A percentile compares a stretch with the other conserved stretches of the same genome.
phyloP scores from a whole-genome alignment of 2,797 vertebrate species.

The Muscicapa striata region DNA sequence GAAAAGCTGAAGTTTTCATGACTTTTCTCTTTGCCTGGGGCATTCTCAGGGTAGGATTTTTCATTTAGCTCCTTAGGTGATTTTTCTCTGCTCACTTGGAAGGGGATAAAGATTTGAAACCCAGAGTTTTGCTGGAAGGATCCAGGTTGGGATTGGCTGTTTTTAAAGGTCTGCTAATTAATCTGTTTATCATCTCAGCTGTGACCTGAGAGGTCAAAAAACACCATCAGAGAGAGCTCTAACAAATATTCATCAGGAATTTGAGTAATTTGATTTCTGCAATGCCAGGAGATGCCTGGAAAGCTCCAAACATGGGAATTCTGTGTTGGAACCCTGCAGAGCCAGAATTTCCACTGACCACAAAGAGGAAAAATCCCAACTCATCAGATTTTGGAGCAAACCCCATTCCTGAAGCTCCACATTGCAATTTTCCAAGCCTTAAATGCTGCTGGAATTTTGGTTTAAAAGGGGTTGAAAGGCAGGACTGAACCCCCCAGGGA shows the following conservation, averaged over 20 bases:
- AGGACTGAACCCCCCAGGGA: not conserved
- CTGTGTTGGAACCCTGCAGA: not conserved
- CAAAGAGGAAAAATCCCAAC: not conserved
- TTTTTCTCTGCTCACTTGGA: not conserved
- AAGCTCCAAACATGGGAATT: not conserved
- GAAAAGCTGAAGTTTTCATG: not conserved
- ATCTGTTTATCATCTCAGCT: not conserved
- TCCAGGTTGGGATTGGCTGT: not conserved
- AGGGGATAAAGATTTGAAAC: not conserved
- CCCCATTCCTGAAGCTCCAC: too few species aligned
- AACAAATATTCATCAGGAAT: not conserved
- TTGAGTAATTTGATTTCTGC: not conserved
- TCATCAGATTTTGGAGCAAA: not conserved
- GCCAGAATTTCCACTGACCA: not conserved
- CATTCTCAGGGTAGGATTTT: not conserved
- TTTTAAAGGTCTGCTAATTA: not conserved
- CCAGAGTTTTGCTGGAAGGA: not conserved
- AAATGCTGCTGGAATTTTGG: rapidly evolving
- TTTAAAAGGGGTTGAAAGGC: not conserved
- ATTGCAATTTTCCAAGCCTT: not conserved
- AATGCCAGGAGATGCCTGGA: not conserved
- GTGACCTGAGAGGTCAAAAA: not conserved
- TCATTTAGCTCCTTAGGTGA: not conserved
- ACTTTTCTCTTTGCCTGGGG: not conserved
- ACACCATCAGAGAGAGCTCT: not conserved